phyloP scores from a whole-genome alignment of 1,140 invertebrate genomes.

The Scylla paramamosain region DNA sequence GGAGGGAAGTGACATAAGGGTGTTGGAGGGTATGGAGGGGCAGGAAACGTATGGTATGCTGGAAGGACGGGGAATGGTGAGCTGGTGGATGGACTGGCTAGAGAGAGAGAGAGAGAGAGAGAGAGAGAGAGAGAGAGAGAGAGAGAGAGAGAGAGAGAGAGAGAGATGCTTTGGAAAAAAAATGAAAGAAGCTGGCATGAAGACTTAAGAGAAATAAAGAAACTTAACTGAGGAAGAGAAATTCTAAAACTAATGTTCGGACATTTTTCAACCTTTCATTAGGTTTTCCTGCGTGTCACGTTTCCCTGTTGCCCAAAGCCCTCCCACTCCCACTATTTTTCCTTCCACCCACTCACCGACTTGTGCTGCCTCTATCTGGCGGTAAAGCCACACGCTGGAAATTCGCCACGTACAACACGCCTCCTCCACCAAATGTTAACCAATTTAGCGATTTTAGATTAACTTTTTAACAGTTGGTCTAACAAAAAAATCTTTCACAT shows the following conservation, averaged over 20 bases:
- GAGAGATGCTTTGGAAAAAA: not conserved
- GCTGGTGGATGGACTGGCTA: not conserved
- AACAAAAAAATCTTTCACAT: no score
- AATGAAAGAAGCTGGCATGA: no score
- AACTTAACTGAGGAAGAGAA: not conserved
- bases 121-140: not conserved
- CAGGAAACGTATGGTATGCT: no score
- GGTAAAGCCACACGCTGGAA: no score
- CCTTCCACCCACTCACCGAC: not conserved
- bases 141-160: constrained; percentile 37
- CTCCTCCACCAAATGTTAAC: no score
- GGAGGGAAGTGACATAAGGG: not conserved
- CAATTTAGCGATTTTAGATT: no score
- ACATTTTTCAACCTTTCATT: not conserved
- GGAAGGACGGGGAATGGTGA: not conserved
- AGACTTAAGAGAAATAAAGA: not conserved
- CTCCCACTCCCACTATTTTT: not conserved
- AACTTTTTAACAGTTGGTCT: no score
- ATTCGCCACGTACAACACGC: no score
- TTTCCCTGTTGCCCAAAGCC: not conserved
- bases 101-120: not conserved
- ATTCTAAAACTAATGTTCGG: not conserved
- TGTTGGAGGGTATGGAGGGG: not conserved
- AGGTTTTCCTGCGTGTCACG: not conserved
- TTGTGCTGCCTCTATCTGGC: no score